Evolutionary conservation across 2,888 invertebrate species (phyloP), one percentile per base, ranked within the genome.

Genomic region (Dynastes hyllus): DNA sequence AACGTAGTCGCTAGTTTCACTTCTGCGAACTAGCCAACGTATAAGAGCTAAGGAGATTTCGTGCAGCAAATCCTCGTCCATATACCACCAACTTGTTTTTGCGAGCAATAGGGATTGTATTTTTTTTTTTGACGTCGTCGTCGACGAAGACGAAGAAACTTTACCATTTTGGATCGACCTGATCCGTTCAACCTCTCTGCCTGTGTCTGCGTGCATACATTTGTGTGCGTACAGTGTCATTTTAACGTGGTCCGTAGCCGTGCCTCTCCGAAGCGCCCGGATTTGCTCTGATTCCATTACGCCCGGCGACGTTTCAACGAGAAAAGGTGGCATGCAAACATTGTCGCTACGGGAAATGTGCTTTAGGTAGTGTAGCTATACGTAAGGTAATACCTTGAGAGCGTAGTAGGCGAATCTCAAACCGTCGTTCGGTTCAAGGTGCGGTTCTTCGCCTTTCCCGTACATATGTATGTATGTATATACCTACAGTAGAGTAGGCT

Each of bases 221-320:
- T 8, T 11, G 9, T 11, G 8, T 11, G 45, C 45, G 9, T 29
- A 32, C 63, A 63, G 29, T 13, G 63, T 63, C 63, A 63, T 29
- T 63, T 32, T 63, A 63, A 2, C 63, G 29, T 29, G 32, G 63
- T 63, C 29, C 32, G 32, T 37, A 37, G 32, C 32, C 32, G 32
- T 22, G 61, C 61, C 22, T 61, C 29, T 22, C 29, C 63, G 32
- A 63, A 29, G 63, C 9, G 11, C 63, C 32, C 63, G 63, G 63
- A 63, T 63, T 63, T 63, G 63, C 63, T 63, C 32, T 63, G 63
- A 63, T 63, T 63, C 63, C 63, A 63, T 63, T 63, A 63, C 32
- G 32, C 27, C 5, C 32, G 32, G 32, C 45, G 45, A 45, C 9
- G 45, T 37, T 37, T 5, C 32, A 32, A 45, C 63, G 29, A 63